These are phyloP conservation scores for Microdon myrmicae DNA, from an alignment of 2,888 invertebrate species.

Conservation along the genomic window DNA sequence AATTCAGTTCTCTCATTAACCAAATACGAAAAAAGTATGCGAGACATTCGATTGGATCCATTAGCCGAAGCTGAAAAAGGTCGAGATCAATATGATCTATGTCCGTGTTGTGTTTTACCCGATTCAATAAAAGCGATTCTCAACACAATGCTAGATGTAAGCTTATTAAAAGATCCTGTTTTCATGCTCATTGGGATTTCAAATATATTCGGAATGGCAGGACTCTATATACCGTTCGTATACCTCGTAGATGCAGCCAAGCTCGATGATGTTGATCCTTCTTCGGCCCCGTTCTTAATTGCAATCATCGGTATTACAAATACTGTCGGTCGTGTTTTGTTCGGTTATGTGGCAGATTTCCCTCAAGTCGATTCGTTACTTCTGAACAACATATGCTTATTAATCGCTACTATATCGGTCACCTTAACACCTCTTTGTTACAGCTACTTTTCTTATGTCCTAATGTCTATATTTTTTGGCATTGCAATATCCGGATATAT, in stretches of 20 bases:
- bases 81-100: conserved; percentile 78
- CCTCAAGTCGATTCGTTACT: conserved; percentile 90
- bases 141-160: conserved; percentile 90
- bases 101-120: conserved; percentile 82
- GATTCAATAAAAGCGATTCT: conserved; percentile 85
- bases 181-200: conserved; percentile 93
- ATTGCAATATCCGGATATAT: conserved; percentile 96
- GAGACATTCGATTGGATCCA: conserved; percentile 71
- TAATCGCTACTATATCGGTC: conserved; percentile 88
- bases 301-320: conserved; percentile 88
- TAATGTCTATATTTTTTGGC: conserved; percentile 89
- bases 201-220: conserved; percentile 97
- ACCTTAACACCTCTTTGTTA: conserved; percentile 85
- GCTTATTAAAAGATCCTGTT: conserved; percentile 86
- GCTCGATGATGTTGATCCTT: conserved; percentile 75
- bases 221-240: conserved; percentile 95
- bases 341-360: conserved; percentile 92
- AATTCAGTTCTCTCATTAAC: conserved; percentile 92
- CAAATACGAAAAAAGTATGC: conserved; percentile 73
- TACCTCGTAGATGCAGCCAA: conserved; percentile 88
- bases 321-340: conserved; percentile 89
- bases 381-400: conserved; percentile 92
- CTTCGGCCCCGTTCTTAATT: conserved; percentile 70
- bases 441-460: conserved; percentile 79
- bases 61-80: conserved; percentile 67